Evolutionary conservation across 2,113 vertebrate genomes (phyloP).

Genomic region (Microtus oregoni): DNA sequence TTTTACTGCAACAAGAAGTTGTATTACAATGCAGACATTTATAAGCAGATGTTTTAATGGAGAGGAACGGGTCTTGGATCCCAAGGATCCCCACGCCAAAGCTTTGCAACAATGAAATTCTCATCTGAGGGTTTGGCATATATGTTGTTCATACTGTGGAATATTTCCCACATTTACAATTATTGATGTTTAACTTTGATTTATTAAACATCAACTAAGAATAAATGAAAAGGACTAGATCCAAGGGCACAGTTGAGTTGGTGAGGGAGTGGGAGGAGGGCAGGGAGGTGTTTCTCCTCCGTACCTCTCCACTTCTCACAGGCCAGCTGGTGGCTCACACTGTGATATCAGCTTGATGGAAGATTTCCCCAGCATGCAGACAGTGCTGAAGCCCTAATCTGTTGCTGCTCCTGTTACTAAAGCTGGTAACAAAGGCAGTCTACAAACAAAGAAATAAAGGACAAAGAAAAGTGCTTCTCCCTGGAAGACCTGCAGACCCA

Average conservation of each 20-base stretch:
- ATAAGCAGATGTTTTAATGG: constrained; percentile 48
- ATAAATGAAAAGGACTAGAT: not conserved
- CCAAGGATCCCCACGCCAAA: constrained; percentile 12
- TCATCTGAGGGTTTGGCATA: not conserved
- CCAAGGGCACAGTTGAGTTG: not conserved
- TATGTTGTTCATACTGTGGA: constrained; percentile 16
- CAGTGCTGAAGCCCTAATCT: not conserved
- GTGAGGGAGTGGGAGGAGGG: not conserved
- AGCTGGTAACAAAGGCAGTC: not conserved
- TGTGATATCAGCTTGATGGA: not conserved
- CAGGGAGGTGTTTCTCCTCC: not conserved
- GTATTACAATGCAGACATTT: constrained; percentile 19
- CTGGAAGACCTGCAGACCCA: not conserved
- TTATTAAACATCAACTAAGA: not conserved
- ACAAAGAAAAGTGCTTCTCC: not conserved
- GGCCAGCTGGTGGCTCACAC: not conserved
- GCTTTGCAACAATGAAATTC: constrained; percentile 24
- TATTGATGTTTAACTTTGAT: constrained; percentile 1
- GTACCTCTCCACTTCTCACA: not conserved
- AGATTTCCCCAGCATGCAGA: not conserved
- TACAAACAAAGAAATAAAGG: not conserved
- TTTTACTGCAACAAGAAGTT: not conserved
- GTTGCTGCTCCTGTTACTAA: not conserved
- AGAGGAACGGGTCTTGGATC: not conserved
- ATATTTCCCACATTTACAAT: constrained; percentile 10